Percentiles rank a stretch among this genome's conserved stretches.
These are phyloP conservation scores for Ormyrus labotus DNA, from an alignment of 2,888 invertebrate species.

Conservation along the genomic window DNA sequence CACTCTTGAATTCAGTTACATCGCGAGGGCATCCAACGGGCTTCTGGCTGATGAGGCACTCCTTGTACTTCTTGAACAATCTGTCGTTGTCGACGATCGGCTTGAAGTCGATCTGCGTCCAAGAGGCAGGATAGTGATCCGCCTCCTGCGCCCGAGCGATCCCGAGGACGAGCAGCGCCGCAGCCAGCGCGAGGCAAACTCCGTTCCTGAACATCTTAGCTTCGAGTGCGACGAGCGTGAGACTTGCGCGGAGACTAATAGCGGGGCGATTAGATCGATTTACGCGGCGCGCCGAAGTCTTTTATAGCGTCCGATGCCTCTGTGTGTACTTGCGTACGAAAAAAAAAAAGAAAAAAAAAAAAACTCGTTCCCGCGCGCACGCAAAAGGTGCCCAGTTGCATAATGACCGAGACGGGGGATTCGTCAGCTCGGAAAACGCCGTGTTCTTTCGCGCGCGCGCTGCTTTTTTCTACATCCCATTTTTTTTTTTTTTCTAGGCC, in stretches of 20 bases:
- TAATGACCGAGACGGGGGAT: no score
- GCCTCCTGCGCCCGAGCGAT: background rate
- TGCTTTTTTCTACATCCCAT: no score
- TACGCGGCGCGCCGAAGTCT: background rate
- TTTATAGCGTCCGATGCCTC: conserved; percentile 21
- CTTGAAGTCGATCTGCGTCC: conserved; percentile 57
- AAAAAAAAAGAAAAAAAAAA: no score
- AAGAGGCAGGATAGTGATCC: conserved; percentile 56
- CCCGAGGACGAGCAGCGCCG: background rate
- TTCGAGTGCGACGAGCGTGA: background rate
- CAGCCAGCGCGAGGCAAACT: conserved; percentile 13
- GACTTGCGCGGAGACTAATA: background rate
- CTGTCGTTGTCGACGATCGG: conserved; percentile 59
- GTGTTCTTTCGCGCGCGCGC: no score
- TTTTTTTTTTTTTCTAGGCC: no score
- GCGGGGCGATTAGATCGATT: conserved; percentile 26
- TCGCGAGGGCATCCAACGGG: conserved; percentile 58
- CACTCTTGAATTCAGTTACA: conserved; percentile 58
- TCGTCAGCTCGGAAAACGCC: no score
- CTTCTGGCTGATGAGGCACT: conserved; percentile 53
- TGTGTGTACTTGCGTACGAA: no score
- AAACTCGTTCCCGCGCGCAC: no score
- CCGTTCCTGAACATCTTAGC: conserved; percentile 1
- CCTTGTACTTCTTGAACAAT: conserved; percentile 59
- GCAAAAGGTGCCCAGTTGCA: no score